Base-by-base conservation (phyloP, 2,888 invertebrate species). In the Prenolepis imparis region DNA sequence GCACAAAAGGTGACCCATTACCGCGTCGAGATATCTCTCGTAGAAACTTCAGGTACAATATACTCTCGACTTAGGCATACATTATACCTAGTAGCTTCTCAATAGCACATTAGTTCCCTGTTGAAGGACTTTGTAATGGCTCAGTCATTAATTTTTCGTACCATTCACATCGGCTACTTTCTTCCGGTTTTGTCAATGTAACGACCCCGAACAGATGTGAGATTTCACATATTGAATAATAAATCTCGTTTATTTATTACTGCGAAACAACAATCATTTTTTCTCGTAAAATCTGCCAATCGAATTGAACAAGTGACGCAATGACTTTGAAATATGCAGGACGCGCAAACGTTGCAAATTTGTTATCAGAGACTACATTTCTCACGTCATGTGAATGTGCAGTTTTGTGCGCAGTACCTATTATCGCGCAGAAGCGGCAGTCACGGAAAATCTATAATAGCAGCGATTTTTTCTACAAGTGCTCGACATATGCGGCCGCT, bases 71-170 rank as follows among this genome's bases (percentile, higher is more conserved):
- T 72, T 87, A 89, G 90, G 88, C 91, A 88, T 86, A 90, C 91
- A 91, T 91, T 92, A 92, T 92, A 92, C 93, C 92, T 92, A 92
- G 92, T 90, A 87, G 91, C 91, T 91, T 90, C 90, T 92, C 91
- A 91, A 92, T 92, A 91, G 91, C 89, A 88, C 91, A 88, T 91
- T 91, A 92, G 90, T 88, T 90, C 72, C 78, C 74, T 83, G 67
- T 77, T 74, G 84, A 84, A 83, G 83, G 82, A 82, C 84, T 85
- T 82, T 84, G 85, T 91, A 91, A 91, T 87, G 90, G 87, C 84
- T 78, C 82, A 84, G 83, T 82, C 84, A 83, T 81, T 80, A 86
- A 90, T 88, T 90, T 86, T 86, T 89, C 85, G 82, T 85, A 57
- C 82, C 81, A 83, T 82, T 86, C 88, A 74, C 72, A 87, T 82